Evolutionary conservation across 2,888 invertebrate species (phyloP).

Genomic region (Caradrina kadenii): DNA sequence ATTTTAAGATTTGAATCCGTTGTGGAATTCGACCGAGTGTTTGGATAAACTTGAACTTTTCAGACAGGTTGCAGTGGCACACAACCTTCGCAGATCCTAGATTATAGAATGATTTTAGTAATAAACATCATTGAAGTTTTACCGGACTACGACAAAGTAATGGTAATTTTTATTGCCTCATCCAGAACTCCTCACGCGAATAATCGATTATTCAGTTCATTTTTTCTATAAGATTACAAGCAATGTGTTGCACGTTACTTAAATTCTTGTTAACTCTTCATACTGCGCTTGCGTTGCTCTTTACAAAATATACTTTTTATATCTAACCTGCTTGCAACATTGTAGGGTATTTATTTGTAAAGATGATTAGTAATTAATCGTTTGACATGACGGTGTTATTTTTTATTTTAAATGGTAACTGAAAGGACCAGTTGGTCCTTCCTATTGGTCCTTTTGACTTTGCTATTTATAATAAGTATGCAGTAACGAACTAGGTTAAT

Average conservation of each 20-base stretch:
- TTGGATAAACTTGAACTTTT: too few species aligned
- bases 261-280: background rate
- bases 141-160: too few species aligned
- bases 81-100: too few species aligned
- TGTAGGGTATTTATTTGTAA: slow-evolving; percentile 28
- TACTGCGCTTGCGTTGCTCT: slow-evolving; percentile 4
- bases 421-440: slow-evolving; percentile 8
- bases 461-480: slow-evolving; percentile 5
- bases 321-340: slow-evolving; percentile 33
- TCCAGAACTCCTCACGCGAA: background rate
- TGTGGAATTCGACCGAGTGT: too few species aligned
- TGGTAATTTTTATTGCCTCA: background rate
- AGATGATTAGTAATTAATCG: slow-evolving; percentile 43
- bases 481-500: slow-evolving; percentile 3
- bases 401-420: slow-evolving; percentile 22
- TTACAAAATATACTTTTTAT: slow-evolving; percentile 14
- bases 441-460: slow-evolving; percentile 9
- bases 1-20: too few species aligned
- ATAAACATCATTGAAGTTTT: too few species aligned
- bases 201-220: background rate
- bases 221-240: background rate
- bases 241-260: background rate
- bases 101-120: too few species aligned
- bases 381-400: slow-evolving; percentile 3
- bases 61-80: too few species aligned